Evolutionary conservation across 2,888 invertebrate genomes (phyloP), one percentile per base, ranked within the genome.

Genomic region (Sycophila texana): DNA sequence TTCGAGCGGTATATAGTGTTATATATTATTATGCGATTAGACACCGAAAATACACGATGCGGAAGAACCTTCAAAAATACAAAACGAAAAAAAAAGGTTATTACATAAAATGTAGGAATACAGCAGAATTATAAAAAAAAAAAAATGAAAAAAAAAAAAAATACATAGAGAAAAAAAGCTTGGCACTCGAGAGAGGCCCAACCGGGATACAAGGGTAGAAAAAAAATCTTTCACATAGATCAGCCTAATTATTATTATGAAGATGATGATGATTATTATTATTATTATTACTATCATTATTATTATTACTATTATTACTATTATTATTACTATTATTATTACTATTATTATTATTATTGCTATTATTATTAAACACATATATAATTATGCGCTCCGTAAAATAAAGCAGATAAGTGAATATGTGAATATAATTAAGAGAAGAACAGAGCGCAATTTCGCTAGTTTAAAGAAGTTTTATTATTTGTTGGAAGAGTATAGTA

Each of bases 121-220:
- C 39, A 16, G 20, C 39, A 71, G 58, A 58, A 66, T 53, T 18
- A 60, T 30, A 75, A 58, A 39, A 73, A 65, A 61, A 51, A 70
- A 57, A 16, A 72, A 79, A 82, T 77, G 81, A 84, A 83, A 83
- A 82, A 61, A 61, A 76, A 84, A 83, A 83, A 82, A 61, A 61
- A 76, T 47, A 57, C 30, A 39, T 74, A 49, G 66, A 68, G 65
- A 74, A 22, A 55, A 55, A 68, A 61, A 53, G 51, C 39, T 4
- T 55, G 55, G 67, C 47, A 18, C 49, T 65, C 51, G 18, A 30
- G 73, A 67, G 70, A 49, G 26, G 4, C 70, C 67, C 85, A 85
- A 87, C 89, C 89, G 89, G 89, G 86, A 89, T 89, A 89, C 87
- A 89, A 89, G 89, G 89, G 89, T 89, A 89, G 89, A 87, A 80